A percentile compares a stretch with the other conserved stretches of the same genome.
These are phyloP conservation scores for Novumbra hubbsi DNA, from an alignment of 2,797 vertebrate genomes.

Conservation along the genomic window DNA sequence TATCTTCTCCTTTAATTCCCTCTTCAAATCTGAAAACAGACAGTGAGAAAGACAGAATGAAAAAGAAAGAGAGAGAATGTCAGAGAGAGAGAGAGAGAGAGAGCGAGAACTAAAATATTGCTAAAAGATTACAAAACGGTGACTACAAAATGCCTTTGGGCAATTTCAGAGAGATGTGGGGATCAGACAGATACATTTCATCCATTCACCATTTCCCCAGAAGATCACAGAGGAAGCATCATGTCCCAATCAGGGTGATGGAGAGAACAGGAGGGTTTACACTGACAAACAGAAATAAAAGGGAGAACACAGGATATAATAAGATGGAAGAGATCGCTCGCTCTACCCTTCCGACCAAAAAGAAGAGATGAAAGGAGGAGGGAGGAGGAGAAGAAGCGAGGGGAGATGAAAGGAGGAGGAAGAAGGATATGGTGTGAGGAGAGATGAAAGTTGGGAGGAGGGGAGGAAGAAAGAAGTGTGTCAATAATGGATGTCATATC, in stretches of 20 bases:
- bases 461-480: constrained; percentile 54
- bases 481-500: constrained; percentile 16
- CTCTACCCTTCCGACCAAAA: too few relatives aligned
- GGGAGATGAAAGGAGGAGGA: too few relatives aligned
- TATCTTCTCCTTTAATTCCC: neutral
- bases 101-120: neutral
- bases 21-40: neutral
- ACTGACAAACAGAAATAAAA: too few relatives aligned
- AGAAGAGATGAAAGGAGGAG: too few relatives aligned
- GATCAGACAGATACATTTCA: neutral
- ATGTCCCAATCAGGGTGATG: neutral
- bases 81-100: neutral
- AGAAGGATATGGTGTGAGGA: too few relatives aligned
- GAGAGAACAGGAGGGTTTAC: too few relatives aligned
- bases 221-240: neutral
- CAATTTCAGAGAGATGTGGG: neutral
- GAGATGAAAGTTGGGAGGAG: constrained; percentile 49
- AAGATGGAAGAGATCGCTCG: too few relatives aligned
- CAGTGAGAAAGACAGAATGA: neutral
- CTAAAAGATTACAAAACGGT: neutral
- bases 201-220: neutral
- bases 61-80: neutral
- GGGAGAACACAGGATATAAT: too few relatives aligned
- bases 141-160: neutral
- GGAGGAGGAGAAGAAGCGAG: too few relatives aligned